These are phyloP conservation scores for Itoplectis maculator DNA, from an alignment of 2,888 invertebrate species.

Conservation along the genomic window DNA sequence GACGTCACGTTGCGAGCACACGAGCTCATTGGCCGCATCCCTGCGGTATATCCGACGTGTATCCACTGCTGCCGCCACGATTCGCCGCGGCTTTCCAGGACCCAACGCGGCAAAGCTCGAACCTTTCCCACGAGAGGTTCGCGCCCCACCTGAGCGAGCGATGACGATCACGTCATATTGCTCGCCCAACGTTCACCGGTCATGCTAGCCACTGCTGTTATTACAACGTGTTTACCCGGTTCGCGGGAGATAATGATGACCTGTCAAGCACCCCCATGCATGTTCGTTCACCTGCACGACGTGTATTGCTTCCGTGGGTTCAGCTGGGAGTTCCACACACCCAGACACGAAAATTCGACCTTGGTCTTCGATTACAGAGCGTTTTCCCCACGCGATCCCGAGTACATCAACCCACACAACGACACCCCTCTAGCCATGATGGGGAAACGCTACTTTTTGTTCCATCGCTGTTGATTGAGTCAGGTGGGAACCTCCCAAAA, in stretches of 20 bases:
- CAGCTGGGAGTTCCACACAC: neutral
- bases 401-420: neutral
- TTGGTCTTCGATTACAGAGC: neutral
- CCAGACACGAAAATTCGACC: neutral
- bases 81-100: slow-evolving; percentile 20
- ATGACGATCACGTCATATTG: slow-evolving; percentile 4
- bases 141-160: slow-evolving; percentile 14
- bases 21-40: slow-evolving; percentile 53
- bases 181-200: neutral
- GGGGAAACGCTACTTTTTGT: too few species aligned
- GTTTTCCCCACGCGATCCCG: neutral
- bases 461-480: too few species aligned
- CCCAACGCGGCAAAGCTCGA: slow-evolving; percentile 16
- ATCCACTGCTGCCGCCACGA: neutral
- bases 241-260: neutral
- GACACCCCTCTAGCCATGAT: neutral
- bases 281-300: slow-evolving; percentile 21
- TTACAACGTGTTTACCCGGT: slow-evolving; percentile 3
- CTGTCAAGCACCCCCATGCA: neutral
- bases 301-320: neutral
- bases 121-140: slow-evolving; percentile 27
- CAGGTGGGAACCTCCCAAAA: too few species aligned
- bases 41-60: slow-evolving; percentile 16
- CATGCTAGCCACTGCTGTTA: neutral
- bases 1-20: slow-evolving; percentile 54